Conservation (phyloP, 2,888 invertebrate genomes). For the Lasioglossum oenotherae region DNA sequence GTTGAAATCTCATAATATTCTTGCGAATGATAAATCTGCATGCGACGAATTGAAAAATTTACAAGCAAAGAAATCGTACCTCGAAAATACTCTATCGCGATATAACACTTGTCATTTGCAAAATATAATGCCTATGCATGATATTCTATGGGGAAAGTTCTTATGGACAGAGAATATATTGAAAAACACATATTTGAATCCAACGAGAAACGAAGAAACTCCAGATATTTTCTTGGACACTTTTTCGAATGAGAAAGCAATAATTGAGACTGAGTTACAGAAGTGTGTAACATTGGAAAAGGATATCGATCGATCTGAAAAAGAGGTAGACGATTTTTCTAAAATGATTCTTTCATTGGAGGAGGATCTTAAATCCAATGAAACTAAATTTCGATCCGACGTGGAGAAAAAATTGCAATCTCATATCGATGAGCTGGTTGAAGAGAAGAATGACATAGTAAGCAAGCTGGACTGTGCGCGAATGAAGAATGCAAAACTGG, state of each 20-base stretch:
- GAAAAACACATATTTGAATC: conserved; percentile 39
- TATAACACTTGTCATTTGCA: conserved; percentile 49
- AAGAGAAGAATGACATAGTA: conserved; percentile 75
- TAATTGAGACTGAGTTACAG: conserved; percentile 59
- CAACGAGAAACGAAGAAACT: conserved; percentile 25
- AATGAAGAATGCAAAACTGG: conserved; percentile 75
- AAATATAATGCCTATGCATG: conserved; percentile 60
- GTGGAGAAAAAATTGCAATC: conserved; percentile 71
- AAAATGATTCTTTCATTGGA: conserved; percentile 62
- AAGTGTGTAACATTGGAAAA: conserved; percentile 47
- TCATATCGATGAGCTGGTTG: conserved; percentile 69
- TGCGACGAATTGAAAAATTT: conserved; percentile 75
- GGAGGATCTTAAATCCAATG: conserved; percentile 59
- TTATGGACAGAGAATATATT: conserved; percentile 65
- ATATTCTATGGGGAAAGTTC: conserved; percentile 66
- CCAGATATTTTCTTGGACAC: conserved; percentile 15
- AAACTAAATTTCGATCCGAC: conserved; percentile 64
- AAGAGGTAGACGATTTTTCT: conserved; percentile 69
- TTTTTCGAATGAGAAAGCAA: conserved; percentile 42
- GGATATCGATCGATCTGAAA: conserved; percentile 52
- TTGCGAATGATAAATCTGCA: conserved; percentile 49
- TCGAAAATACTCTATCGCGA: conserved; percentile 71
- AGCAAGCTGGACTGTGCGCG: conserved; percentile 74
- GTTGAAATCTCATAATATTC: conserved; percentile 48
- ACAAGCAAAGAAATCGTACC: conserved; percentile 66